A percentile compares a stretch with the other conserved stretches of the same genome.
phyloP scores from a whole-genome alignment of 1,140 invertebrate genomes.

The Doryteuthis pealeii region DNA sequence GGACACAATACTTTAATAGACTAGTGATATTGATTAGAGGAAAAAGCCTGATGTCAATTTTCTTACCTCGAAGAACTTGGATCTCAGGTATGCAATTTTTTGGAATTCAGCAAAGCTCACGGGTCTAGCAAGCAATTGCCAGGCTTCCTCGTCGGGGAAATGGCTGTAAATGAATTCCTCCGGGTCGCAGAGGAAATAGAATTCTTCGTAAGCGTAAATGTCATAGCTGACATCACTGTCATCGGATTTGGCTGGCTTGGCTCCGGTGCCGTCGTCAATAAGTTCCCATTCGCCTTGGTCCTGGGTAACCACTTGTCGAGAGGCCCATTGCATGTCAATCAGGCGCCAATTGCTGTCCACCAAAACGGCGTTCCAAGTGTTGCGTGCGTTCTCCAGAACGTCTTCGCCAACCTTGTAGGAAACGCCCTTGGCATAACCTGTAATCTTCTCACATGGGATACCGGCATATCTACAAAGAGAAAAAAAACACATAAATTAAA shows the following conservation, averaged over 20 bases:
- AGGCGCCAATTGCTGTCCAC: constrained; percentile 44
- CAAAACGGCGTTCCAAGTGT: constrained; percentile 50
- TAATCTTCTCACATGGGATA: constrained; percentile 48
- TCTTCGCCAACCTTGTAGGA: constrained; percentile 47
- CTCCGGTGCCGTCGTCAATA: constrained; percentile 36
- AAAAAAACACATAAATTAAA: too few species aligned
- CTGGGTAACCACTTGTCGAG: constrained; percentile 40
- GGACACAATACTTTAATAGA: too few species aligned
- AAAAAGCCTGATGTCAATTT: too few species aligned
- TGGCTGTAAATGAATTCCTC: constrained; percentile 63
- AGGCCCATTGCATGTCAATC: constrained; percentile 51
- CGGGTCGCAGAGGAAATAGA: constrained; percentile 64
- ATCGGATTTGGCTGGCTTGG: constrained; percentile 3
- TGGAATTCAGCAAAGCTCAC: constrained; percentile 37
- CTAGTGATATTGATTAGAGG: too few species aligned
- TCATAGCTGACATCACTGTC: constrained; percentile 3
- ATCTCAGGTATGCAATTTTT: constrained; percentile 45
- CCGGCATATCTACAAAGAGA: constrained; percentile 35
- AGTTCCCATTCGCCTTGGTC: constrained; percentile 37
- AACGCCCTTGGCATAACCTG: constrained; percentile 46
- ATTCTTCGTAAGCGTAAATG: constrained; percentile 54
- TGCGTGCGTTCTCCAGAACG: constrained; percentile 42
- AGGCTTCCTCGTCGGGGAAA: constrained; percentile 56
- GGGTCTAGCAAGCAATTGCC: constrained; percentile 39
- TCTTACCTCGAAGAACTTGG: constrained; percentile 41